These are phyloP conservation scores for Andrena dorsata DNA, from an alignment of 2,888 invertebrate genomes.

Conservation along the genomic window DNA sequence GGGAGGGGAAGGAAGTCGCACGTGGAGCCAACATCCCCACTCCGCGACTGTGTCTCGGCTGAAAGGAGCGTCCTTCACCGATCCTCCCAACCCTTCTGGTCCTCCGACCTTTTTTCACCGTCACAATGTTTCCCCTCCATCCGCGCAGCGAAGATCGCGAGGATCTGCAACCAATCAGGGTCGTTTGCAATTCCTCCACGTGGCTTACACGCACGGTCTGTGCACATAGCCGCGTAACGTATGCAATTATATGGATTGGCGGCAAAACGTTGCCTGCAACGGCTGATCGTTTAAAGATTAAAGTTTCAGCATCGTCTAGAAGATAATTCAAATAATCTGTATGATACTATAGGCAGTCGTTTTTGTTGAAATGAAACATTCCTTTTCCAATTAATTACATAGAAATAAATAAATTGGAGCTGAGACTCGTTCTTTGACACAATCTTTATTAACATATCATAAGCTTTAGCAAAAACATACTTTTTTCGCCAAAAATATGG, in stretches of 20 bases:
- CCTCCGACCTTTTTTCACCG: constrained; percentile 56
- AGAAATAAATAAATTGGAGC: too few relatives aligned
- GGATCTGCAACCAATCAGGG: constrained; percentile 59
- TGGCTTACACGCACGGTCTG: constrained; percentile 41
- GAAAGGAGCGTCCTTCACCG: constrained; percentile 73
- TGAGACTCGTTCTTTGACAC: too few relatives aligned
- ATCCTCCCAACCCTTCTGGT: constrained; percentile 62
- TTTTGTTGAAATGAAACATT: too few relatives aligned
- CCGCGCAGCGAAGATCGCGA: constrained; percentile 19
- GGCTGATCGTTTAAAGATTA: constrained; percentile 3
- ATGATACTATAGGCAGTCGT: not conserved
- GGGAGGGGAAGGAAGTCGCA: constrained; percentile 62
- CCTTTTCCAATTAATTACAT: too few relatives aligned
- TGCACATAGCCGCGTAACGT: not conserved
- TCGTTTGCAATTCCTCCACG: constrained; percentile 66
- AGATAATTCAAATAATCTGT: constrained; percentile 3
- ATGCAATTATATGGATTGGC: too few relatives aligned
- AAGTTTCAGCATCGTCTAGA: not conserved
- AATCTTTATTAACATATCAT: too few relatives aligned
- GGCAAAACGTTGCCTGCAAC: constrained; percentile 1
- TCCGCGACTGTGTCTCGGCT: constrained; percentile 43
- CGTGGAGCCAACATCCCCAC: constrained; percentile 69
- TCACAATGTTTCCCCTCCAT: constrained; percentile 15
- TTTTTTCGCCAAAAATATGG: not conserved
- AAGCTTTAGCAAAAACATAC: too few relatives aligned